Percentiles rank a stretch among this genome's conserved stretches.
Conservation (phyloP, 1,140 invertebrate genomes). For the Caligus rogercresseyi region DNA sequence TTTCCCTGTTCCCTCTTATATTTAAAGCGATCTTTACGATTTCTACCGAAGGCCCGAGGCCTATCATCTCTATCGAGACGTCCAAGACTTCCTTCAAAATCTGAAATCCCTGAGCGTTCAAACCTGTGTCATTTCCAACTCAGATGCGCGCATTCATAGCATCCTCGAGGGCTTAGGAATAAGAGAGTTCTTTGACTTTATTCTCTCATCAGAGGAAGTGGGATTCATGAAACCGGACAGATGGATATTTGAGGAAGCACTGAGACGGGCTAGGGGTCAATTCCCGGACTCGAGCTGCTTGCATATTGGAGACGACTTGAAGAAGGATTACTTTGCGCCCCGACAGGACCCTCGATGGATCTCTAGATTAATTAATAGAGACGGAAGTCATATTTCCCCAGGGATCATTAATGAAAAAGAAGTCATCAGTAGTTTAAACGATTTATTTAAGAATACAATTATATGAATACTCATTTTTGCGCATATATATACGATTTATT, state of each 20-base stretch:
- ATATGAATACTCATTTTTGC: background rate
- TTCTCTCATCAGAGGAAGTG: constrained; percentile 2
- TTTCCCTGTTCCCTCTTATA: background rate
- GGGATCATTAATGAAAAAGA: background rate
- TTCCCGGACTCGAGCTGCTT: background rate
- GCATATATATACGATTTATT: no score
- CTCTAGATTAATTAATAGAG: background rate
- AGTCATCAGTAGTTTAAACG: background rate
- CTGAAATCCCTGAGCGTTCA: background rate
- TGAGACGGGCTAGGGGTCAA: background rate
- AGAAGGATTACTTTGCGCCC: constrained; percentile 4
- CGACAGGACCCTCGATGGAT: background rate
- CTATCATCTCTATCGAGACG: background rate
- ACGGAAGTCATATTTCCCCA: background rate
- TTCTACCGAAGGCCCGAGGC: background rate
- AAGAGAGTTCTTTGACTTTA: background rate
- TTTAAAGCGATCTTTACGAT: background rate
- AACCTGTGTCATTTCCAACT: background rate
- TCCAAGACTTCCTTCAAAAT: background rate
- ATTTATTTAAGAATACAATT: background rate
- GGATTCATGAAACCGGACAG: background rate
- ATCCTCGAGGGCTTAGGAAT: background rate
- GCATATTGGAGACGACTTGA: constrained; percentile 6
- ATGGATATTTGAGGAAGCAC: background rate
- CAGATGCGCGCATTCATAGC: background rate